Base-by-base conservation (phyloP, 2,888 invertebrate genomes). In the Argyresthia goedartella region DNA sequence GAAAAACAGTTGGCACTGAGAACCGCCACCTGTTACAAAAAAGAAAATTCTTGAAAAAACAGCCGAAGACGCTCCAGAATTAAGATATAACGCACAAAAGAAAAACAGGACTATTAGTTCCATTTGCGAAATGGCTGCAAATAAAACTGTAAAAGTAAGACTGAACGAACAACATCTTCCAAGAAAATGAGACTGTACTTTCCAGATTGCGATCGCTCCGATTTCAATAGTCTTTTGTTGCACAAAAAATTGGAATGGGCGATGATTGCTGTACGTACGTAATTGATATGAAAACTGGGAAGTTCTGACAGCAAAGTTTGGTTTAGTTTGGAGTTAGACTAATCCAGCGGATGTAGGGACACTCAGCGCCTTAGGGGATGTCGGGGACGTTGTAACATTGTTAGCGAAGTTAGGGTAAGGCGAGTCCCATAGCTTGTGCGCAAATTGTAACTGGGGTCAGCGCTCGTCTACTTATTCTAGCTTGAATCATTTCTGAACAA, bases 381-480 rank as follows among this genome's bases (percentile, higher is more conserved):
- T 60, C 64, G 72, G 77, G 80, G 76, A 67, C 69, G 66, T 67
- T 66, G 68, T 82, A 84, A 82, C 80, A 73, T 70, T 69, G 81
- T 84, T 82, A 82, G 71, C 69, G 65, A 74, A 81, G 80, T 80
- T 80, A 73, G 76, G 72, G 71, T 73, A 74, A 73, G 74, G 72
- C 76, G 73, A 65, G 71, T 72, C 76, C 76, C 76, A 74, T 73
- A 67, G 69, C 66, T 63, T 64, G 66, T 64, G 71, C 74, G 48
- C 49, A 79, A 77, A 78, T 77, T 79, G 76, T 76, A 73, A 77
- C 73, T 77, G 74, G 71, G 79, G 76, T 79, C 75, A 76, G 71
- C 67, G 65, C 61, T 66, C 68, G 14, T 44, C 13, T 44, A 44
- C 14, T 44, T 44, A 15, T 8, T 7, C 9, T 9, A 4, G 44